Evolutionary conservation across 2,113 vertebrate genomes (phyloP).

Genomic region (Pomatorhinus ruficollis): DNA sequence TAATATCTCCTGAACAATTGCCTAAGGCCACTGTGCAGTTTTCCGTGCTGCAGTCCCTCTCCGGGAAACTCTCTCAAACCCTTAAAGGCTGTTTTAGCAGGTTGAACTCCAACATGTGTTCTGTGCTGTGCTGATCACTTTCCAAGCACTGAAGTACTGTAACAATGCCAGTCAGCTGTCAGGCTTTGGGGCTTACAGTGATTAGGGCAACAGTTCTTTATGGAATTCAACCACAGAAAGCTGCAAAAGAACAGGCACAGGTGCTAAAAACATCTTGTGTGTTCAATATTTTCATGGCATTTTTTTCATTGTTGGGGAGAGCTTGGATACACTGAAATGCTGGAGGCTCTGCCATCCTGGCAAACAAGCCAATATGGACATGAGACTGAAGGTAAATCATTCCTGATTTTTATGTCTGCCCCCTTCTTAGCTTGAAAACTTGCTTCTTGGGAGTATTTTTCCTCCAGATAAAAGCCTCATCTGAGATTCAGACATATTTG

Average conservation of each 20-base stretch:
- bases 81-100: neutral
- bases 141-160: neutral
- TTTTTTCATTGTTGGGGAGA: neutral
- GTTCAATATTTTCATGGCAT: neutral
- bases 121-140: neutral
- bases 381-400: neutral
- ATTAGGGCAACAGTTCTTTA: neutral
- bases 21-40: neutral
- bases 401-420: neutral
- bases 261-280: neutral
- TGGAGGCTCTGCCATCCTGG: neutral
- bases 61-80: neutral
- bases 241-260: neutral
- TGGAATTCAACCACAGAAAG: neutral
- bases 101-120: neutral
- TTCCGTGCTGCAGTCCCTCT: neutral
- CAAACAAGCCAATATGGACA: neutral
- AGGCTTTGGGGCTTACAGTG: neutral
- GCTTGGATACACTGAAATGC: neutral
- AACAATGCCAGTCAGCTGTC: neutral
- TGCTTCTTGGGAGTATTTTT: slow-evolving; percentile 20
- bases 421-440: neutral
- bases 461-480: slow-evolving; percentile 56
- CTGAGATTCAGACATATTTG: slow-evolving; percentile 56
- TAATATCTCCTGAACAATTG: neutral